Conservation (phyloP, 2,797 vertebrate genomes). For the Sparidentex hasta region DNA sequence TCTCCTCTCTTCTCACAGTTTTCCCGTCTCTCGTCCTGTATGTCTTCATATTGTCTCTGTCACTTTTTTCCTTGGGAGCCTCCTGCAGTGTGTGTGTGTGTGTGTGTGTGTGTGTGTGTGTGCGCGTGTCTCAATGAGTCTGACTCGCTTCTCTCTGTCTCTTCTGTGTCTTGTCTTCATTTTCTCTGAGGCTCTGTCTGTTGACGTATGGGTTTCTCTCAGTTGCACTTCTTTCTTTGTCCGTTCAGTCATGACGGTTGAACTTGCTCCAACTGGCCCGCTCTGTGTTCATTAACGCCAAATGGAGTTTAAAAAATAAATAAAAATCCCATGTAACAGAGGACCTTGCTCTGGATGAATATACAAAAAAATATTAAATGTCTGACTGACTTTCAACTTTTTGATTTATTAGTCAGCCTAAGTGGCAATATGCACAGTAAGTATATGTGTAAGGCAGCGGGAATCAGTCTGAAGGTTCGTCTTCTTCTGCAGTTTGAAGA, state of each 20-base stretch:
- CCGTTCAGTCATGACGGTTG: neutral
- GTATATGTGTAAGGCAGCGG: neutral
- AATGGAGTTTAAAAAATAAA: neutral
- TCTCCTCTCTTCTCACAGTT: neutral
- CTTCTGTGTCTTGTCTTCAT: constrained; percentile 1
- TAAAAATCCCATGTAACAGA: neutral
- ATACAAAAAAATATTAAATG: neutral
- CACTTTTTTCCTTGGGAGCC: neutral
- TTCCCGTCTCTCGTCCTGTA: neutral
- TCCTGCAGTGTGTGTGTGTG: neutral
- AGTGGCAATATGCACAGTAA: neutral
- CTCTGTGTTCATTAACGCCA: neutral
- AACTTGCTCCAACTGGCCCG: neutral
- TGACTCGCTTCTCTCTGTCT: neutral
- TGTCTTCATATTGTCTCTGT: neutral
- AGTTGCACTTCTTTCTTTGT: neutral
- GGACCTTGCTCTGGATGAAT: neutral
- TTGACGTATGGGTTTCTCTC: neutral
- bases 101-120: too few species aligned
- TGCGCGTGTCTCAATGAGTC: neutral
- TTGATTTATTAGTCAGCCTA: neutral
- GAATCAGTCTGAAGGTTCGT: neutral
- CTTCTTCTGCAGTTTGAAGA: neutral
- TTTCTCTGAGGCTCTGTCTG: neutral
- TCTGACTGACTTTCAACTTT: neutral